Base-by-base conservation (phyloP, 2,113 vertebrate genomes). In the Craseonycteris thonglongyai region DNA sequence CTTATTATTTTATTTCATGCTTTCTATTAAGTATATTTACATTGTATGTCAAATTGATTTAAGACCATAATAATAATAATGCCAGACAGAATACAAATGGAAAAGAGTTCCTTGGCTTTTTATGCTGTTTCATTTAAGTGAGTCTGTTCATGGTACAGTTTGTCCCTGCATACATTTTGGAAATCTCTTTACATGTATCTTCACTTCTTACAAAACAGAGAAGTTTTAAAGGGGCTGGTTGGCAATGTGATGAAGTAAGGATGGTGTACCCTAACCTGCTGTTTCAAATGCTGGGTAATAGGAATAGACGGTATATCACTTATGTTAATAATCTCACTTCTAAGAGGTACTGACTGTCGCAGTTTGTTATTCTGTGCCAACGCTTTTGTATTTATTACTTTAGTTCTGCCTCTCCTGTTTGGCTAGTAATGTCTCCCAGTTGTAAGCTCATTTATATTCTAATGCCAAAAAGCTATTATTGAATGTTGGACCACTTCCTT, bases 1-100 rank as follows among this genome's bases (percentile, higher is more conserved):
- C 16, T 68, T 76, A 88, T 89, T 58, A 45, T 80, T 91, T 94
- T 61, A n/a, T 56, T 87, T 74, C 69, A 16, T 59, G 68, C 65
- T 95, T 94, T 61, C 85, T 93, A 30, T 91, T 75, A 86, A 78
- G 38, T 22, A 28, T 83, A 35, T 66, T 94, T 83, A 45, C 40
- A 85, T 0, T 86, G 33, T n/a, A 3, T 82, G 79, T 88, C 71
- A 92, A 26, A 11, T 21, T 83, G 63, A 93, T 66, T 51, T 63
- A 78, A 75, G 74, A n/a, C 13, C 15, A 6, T 65, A 72, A 35
- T 71, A 11, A 58, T 24, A 68, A n/a, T 11, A 18, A 56, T 40
- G 88, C 22, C 85, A 90, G 66, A 81, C 26, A 51, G 54, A 47
- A 15, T 38, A 51, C 88, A 92, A 71, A 68, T 9, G 24, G 38